Evolutionary conservation across 2,113 vertebrate genomes (phyloP).

Genomic region (Sialia sialis): DNA sequence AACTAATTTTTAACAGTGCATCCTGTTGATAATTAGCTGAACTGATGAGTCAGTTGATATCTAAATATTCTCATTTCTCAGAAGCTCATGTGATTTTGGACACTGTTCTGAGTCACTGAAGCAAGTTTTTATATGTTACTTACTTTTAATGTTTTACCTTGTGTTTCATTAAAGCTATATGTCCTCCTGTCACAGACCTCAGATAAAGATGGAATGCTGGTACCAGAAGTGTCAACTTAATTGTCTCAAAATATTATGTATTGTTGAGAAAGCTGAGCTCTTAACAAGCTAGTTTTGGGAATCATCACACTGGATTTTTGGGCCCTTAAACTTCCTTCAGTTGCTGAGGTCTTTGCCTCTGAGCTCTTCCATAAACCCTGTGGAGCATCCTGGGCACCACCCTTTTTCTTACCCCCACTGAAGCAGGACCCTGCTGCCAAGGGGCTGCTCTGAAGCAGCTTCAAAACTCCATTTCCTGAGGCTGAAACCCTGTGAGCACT

Average conservation of each 20-base stretch:
- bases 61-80: neutral
- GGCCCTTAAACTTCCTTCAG: neutral
- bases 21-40: neutral
- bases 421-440: neutral
- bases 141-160: neutral
- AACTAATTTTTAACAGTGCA: neutral
- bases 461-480: neutral
- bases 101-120: neutral
- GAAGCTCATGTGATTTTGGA: neutral
- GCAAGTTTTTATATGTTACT: neutral
- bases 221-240: neutral
- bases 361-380: neutral
- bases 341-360: neutral
- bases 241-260: neutral
- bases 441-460: neutral
- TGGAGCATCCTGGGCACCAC: neutral
- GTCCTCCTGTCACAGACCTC: neutral
- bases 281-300: neutral
- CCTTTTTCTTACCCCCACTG: neutral
- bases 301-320: neutral
- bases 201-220: neutral
- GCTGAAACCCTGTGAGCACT: neutral
- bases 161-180: neutral
- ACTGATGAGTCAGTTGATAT: neutral
- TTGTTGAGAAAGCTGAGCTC: neutral